Evolutionary conservation across 2,113 vertebrate species (phyloP).

Genomic region (Pachyramphus minor): DNA sequence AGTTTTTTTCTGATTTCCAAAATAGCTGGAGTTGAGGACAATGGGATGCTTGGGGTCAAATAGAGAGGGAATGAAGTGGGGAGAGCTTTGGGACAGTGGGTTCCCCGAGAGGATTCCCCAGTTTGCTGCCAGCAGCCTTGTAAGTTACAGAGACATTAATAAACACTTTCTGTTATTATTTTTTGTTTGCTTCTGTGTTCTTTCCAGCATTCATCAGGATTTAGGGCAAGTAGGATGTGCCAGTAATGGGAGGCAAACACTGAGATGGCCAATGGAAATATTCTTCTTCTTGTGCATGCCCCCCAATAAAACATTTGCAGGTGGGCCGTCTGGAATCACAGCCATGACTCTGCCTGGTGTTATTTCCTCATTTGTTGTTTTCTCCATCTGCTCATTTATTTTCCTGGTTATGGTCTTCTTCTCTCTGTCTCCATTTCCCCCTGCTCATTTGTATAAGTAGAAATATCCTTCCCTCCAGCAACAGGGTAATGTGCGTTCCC

Average conservation of each 20-base stretch:
- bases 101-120: background rate
- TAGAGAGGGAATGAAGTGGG: background rate
- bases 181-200: slow-evolving; percentile 21
- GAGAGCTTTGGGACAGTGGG: background rate
- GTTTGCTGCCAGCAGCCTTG: background rate
- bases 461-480: slow-evolving; percentile 62
- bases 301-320: slow-evolving; percentile 41
- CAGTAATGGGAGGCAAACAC: slow-evolving; percentile 24
- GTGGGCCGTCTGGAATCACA: slow-evolving; percentile 61
- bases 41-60: background rate
- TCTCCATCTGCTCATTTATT: slow-evolving; percentile 68
- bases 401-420: slow-evolving; percentile 48
- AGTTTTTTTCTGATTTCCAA: background rate
- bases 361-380: slow-evolving; percentile 61
- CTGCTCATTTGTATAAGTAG: slow-evolving; percentile 57
- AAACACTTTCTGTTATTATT: slow-evolving; percentile 4
- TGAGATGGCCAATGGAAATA: slow-evolving; percentile 37
- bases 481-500: slow-evolving; percentile 49
- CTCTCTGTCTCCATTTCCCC: slow-evolving; percentile 19
- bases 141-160: background rate
- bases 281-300: slow-evolving; percentile 12
- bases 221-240: slow-evolving; percentile 8
- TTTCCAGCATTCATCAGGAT: background rate
- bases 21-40: background rate
- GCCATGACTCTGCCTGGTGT: slow-evolving; percentile 61